A percentile compares a stretch with the other conserved stretches of the same genome.
Evolutionary conservation across 1,140 invertebrate genomes (phyloP).

Genomic region (Zophobas atratus): DNA sequence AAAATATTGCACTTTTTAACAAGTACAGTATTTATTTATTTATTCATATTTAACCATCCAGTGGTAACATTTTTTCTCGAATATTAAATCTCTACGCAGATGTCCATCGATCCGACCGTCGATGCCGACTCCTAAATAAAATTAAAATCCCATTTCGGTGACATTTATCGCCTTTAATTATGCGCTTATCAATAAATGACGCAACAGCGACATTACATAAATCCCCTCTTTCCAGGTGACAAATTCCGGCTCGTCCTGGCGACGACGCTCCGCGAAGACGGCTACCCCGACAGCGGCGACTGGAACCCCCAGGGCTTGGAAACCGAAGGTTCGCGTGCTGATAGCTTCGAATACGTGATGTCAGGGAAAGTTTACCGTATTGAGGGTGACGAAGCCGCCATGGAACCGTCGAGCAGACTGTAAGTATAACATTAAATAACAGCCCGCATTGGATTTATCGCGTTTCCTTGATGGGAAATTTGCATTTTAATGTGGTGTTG

Average conservation of each 20-base stretch:
- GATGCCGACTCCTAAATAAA: too few species aligned
- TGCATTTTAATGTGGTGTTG: constrained; percentile 37
- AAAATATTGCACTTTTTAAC: too few species aligned
- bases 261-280: constrained; percentile 95
- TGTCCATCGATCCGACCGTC: too few species aligned
- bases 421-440: constrained; percentile 70
- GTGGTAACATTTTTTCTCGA: too few species aligned
- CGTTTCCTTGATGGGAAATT: constrained; percentile 32
- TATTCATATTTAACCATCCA: too few species aligned
- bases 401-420: constrained; percentile 88
- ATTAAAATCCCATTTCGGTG: too few species aligned
- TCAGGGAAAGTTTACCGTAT: constrained; percentile 99
- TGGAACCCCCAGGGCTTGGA: constrained; percentile 89
- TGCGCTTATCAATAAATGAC: too few species aligned
- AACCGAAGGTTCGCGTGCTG: constrained; percentile 88
- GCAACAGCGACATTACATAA: too few species aligned
- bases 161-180: too few species aligned
- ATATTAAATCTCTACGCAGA: too few species aligned
- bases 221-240: constrained; percentile 74
- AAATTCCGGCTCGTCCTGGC: constrained; percentile 96
- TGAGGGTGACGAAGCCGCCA: constrained; percentile 95
- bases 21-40: too few species aligned
- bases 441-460: constrained; percentile 37
- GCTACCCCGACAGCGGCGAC: constrained; percentile 95
- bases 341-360: constrained; percentile 99